Base-by-base conservation (phyloP, 1,140 invertebrate species). In the Plectrocnemia conspersa region DNA sequence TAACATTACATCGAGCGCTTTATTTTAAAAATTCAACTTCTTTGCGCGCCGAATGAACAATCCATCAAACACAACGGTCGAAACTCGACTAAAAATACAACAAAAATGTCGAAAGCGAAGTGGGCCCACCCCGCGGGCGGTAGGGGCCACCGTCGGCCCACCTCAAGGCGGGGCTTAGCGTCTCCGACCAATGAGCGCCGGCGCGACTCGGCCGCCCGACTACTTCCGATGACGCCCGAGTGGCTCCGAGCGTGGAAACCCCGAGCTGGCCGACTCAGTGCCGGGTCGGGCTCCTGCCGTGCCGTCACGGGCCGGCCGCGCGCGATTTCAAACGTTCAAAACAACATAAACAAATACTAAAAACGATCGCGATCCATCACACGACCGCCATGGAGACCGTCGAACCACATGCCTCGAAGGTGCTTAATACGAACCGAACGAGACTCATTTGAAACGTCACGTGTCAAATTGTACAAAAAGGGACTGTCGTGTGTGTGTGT, bases 71-170 rank as follows among this genome's bases (percentile, higher is more conserved):
- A 58, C 49, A 58, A 58, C 56, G 41, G 53, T 50, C 56, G 54
- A 58, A 58, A 58, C 56, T 49, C 54, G 42, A 58, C 56, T 58
- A 58, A 58, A 58, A 54, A 58, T 58, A 58, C 44, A 53, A 32
- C 36, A 46, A 41, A 47, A 56, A 50, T 41, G 55, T 41, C 38
- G 50, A 57, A 49, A 57, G 35, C 7, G 35, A 10, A 38, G 6
- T 50, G 40, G 40, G 23, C 40, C 29, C 52, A 24, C 35, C 46
- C 50, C 19, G 21, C 13, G 16, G 21, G 45, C 7, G 40, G 9
- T 13, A 11, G 44, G 10, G 5, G 18, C 47, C 16, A 42, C 35
- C 29, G n/a, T 23, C 36, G 36, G 33, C 56, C 56, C 52, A 52
- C 52, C 3, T 15, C 40, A 13, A 15, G 16, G 35, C 48, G 48